A percentile compares a stretch with the other conserved stretches of the same genome.
Evolutionary conservation across 2,113 vertebrate genomes (phyloP).

Genomic region (Bubalus kerabau): DNA sequence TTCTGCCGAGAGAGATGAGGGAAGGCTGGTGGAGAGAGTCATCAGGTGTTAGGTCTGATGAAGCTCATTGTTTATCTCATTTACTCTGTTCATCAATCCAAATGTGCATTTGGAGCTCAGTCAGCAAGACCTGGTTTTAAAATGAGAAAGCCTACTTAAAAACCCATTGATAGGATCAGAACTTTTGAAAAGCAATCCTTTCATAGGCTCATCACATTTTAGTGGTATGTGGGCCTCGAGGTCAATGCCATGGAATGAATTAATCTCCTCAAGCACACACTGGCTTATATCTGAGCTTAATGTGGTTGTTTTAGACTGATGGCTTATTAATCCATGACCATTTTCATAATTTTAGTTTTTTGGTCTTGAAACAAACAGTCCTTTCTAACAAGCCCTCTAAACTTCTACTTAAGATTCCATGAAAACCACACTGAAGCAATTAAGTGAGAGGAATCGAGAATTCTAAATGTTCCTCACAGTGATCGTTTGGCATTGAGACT

Average conservation of each 20-base stretch:
- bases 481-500: neutral
- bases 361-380: conserved; percentile 8
- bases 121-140: conserved; percentile 69
- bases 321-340: neutral
- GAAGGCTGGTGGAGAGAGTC: conserved; percentile 61
- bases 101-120: conserved; percentile 71
- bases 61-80: conserved; percentile 77
- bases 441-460: conserved; percentile 3
- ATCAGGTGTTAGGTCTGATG: conserved; percentile 79
- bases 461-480: neutral
- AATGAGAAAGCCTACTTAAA: conserved; percentile 73
- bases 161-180: conserved; percentile 54
- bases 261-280: conserved; percentile 34
- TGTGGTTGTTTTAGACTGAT: neutral
- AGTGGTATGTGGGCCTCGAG: neutral
- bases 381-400: conserved; percentile 17
- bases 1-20: conserved; percentile 46
- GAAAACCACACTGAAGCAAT: neutral
- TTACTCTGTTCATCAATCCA: conserved; percentile 70
- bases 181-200: conserved; percentile 56
- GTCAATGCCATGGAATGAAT: conserved; percentile 32
- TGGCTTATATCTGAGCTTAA: conserved; percentile 42
- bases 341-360: conserved; percentile 39
- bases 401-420: conserved; percentile 16
- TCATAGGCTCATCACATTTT: conserved; percentile 48